Evolutionary conservation across 2,797 vertebrate species (phyloP).

Genomic region (Tauraco hartlaubi): DNA sequence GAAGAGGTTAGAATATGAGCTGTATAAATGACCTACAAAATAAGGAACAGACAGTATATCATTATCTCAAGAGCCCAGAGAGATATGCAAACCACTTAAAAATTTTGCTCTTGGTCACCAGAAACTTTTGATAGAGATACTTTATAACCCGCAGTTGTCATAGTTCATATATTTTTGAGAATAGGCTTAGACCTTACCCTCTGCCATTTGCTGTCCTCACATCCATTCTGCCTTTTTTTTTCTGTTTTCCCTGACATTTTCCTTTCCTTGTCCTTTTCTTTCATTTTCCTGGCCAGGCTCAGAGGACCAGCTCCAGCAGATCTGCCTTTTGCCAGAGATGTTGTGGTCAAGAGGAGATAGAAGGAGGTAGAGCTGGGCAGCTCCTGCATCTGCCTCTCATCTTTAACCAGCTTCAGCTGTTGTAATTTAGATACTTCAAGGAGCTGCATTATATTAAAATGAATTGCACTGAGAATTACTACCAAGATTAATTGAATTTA

Average conservation of each 20-base stretch:
- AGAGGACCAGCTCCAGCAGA: background rate
- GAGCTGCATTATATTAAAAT: background rate
- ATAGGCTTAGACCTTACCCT: background rate
- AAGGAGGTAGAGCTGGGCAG: background rate
- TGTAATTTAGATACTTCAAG: background rate
- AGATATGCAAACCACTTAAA: background rate
- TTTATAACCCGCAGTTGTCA: background rate
- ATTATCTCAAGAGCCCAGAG: background rate
- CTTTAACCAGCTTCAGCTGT: background rate
- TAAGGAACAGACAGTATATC: background rate
- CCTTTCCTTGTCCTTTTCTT: background rate
- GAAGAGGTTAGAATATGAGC: background rate
- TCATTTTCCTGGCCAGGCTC: background rate
- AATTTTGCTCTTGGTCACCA: background rate
- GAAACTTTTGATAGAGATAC: background rate
- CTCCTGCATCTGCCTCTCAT: background rate
- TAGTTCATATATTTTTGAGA: background rate
- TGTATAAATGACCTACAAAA: background rate
- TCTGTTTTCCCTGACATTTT: background rate
- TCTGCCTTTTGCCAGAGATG: background rate
- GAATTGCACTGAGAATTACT: constrained; percentile 16
- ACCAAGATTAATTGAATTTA: constrained; percentile 45
- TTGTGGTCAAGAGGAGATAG: background rate
- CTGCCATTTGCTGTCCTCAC: background rate
- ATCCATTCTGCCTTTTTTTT: background rate